Evolutionary conservation across 2,113 vertebrate species (phyloP), one percentile per base, ranked within the genome.

Genomic region (Neomonachus schauinslandi): DNA sequence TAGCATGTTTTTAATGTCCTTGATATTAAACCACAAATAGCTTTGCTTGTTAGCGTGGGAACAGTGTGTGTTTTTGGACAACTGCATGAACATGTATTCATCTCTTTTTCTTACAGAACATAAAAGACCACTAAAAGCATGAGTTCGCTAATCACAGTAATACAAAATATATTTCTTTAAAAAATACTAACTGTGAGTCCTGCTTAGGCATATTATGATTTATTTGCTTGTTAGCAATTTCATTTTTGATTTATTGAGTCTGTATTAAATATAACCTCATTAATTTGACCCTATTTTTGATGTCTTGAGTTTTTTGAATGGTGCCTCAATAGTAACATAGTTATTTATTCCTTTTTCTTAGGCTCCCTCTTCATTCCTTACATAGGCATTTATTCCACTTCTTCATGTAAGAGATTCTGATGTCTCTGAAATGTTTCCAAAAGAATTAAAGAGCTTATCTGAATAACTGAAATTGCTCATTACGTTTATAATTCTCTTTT

Each of bases 231-330:
- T 89, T 94, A 80, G 16, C 51, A 94, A 33, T 92, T 88, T 7
- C 2, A 21, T 57, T 83, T 90, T 87, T 61, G 7, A 57, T 61
- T 82, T 55, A 49, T 71, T 71, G 36, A 65, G 31, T 53, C 51
- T 77, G n/a, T 15, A 15, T 61, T 80, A 96, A 74, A 89, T 88
- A 89, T 36, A 77, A 5, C 18, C 49, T 46, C 89, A 65, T 77
- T 96, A 53, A 61, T 95, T 92, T 67, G 46, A n/a, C 83, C 6
- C 86, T 88, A 88, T 51, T 72, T 79, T 92, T 92, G 46, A 59
- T 86, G 28, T 90, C 53, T 69, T 74, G 22, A 76, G 61, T 39
- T 85, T 19, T 7, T 89, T 92, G 7, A 80, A 83, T 83, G 65
- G 65, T 4, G 92, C 26, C 61, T 91, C 46, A 92, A 1, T 87